phyloP scores from a whole-genome alignment of 2,113 vertebrate genomes.

The Otis tarda region DNA sequence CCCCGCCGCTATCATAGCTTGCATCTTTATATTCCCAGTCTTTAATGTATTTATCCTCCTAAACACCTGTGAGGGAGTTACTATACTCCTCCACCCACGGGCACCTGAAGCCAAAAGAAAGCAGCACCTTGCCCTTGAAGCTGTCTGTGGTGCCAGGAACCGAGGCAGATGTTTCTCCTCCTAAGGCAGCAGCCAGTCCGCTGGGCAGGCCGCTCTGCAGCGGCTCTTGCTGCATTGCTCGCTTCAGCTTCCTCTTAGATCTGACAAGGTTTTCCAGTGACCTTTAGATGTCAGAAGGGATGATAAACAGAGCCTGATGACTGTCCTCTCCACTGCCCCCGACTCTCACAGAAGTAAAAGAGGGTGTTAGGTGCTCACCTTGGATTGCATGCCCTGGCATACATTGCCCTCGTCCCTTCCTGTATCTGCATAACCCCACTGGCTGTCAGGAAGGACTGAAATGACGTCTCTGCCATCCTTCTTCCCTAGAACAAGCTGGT shows the following conservation, averaged over 20 bases:
- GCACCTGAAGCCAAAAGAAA: background rate
- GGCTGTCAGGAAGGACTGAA: background rate
- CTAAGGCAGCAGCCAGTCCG: background rate
- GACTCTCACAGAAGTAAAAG: accelerated
- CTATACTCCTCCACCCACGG: background rate
- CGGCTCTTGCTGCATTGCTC: background rate
- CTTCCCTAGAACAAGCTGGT: background rate
- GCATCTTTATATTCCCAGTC: background rate
- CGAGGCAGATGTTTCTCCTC: background rate
- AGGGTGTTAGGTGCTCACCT: background rate
- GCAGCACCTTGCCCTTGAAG: background rate
- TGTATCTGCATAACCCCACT: accelerated
- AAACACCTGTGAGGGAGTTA: background rate
- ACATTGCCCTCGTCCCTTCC: background rate
- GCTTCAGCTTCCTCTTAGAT: background rate
- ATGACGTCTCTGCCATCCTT: background rate
- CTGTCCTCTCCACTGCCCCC: background rate
- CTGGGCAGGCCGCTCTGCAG: background rate
- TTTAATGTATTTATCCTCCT: background rate
- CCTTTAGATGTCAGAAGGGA: background rate
- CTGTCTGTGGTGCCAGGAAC: background rate
- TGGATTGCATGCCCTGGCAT: background rate
- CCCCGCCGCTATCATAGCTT: background rate
- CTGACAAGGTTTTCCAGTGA: background rate
- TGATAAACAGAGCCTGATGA: background rate